phyloP scores from a whole-genome alignment of 2,113 vertebrate genomes.

The Cinclus cinclus region DNA sequence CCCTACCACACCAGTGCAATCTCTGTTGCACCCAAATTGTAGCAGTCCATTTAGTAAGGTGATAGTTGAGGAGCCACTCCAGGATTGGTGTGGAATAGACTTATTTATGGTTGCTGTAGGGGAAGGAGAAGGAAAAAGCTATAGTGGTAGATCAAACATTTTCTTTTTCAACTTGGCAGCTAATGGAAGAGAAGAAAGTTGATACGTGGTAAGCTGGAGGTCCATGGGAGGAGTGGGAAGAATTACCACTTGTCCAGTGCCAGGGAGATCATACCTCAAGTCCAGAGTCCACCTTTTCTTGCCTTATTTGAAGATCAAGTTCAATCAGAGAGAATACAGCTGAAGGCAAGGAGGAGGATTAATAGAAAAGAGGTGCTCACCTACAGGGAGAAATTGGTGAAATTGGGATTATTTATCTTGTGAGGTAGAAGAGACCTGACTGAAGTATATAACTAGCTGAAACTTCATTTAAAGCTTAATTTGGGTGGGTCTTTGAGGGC shows the following conservation, averaged over 20 bases:
- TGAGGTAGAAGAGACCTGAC: not conserved
- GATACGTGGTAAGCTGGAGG: not conserved
- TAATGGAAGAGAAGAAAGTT: not conserved
- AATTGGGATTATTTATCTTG: conserved; percentile 31
- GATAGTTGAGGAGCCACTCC: not conserved
- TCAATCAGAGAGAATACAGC: not conserved
- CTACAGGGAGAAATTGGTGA: not conserved
- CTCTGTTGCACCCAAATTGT: not conserved
- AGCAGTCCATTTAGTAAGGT: not conserved
- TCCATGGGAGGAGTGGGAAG: not conserved
- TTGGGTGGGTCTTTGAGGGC: not conserved
- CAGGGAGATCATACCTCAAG: not conserved
- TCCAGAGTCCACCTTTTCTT: not conserved
- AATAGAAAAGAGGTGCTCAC: not conserved
- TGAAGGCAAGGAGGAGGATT: not conserved
- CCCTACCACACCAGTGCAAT: fast-evolving
- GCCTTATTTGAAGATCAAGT: not conserved
- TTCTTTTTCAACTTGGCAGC: not conserved
- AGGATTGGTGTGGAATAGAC: not conserved
- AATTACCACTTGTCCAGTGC: not conserved
- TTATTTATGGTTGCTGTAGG: fast-evolving
- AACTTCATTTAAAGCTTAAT: conserved; percentile 20
- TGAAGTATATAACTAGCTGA: not conserved
- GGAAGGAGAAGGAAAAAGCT: not conserved
- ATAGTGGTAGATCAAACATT: not conserved